Evolutionary conservation across 2,888 invertebrate species (phyloP).

Genomic region (Acrobasis suavella): DNA sequence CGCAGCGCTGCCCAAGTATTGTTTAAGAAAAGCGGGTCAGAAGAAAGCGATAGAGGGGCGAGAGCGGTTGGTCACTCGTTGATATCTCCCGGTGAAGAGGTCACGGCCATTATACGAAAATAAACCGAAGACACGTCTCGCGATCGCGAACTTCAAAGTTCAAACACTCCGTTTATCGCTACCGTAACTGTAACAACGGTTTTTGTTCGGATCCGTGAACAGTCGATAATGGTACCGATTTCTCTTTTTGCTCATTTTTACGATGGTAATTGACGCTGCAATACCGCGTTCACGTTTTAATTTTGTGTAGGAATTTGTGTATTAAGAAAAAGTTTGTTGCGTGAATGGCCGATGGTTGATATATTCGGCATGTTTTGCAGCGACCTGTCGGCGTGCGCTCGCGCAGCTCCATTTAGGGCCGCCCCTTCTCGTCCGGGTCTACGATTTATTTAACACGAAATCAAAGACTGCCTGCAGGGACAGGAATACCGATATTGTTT

Average conservation of each 20-base stretch:
- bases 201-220: constrained; percentile 58
- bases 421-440: too few species aligned
- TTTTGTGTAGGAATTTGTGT: constrained; percentile 43
- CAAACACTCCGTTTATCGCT: constrained; percentile 45
- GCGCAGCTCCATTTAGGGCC: constrained; percentile 46
- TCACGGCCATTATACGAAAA: constrained; percentile 72
- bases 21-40: constrained; percentile 81
- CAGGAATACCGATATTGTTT: too few species aligned
- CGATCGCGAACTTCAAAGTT: constrained; percentile 42
- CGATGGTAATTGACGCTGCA: constrained; percentile 51
- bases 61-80: constrained; percentile 64
- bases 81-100: constrained; percentile 75
- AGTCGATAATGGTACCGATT: constrained; percentile 61
- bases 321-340: constrained; percentile 28
- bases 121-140: constrained; percentile 49
- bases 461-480: too few species aligned
- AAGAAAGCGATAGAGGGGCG: constrained; percentile 76
- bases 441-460: too few species aligned
- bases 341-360: constrained; percentile 8
- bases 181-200: constrained; percentile 60
- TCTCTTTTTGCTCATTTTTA: constrained; percentile 64
- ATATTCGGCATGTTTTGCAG: constrained; percentile 9
- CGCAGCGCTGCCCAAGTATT: constrained; percentile 70
- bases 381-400: constrained; percentile 30
- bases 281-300: constrained; percentile 33